Evolutionary conservation across 2,888 invertebrate genomes (phyloP).

Genomic region (Eledone cirrhosa): DNA sequence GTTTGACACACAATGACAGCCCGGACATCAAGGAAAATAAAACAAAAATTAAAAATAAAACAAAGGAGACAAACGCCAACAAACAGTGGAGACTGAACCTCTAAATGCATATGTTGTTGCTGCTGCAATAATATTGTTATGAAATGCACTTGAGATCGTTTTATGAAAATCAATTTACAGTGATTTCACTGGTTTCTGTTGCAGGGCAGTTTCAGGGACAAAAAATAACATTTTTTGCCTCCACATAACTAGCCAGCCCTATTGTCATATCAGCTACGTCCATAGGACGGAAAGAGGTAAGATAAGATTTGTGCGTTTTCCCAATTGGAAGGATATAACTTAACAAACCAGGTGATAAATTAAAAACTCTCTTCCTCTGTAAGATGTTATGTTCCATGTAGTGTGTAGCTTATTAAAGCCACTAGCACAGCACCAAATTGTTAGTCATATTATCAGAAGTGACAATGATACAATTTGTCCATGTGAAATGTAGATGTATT

Average conservation of each 20-base stretch:
- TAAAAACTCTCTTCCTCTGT: neutral
- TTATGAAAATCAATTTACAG: neutral
- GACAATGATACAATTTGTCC: too few species aligned
- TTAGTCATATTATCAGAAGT: neutral
- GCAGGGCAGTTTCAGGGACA: too few species aligned
- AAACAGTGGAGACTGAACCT: slow-evolving; percentile 5
- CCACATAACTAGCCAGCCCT: neutral
- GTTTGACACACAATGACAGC: too few species aligned
- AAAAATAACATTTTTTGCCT: too few species aligned
- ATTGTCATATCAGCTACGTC: slow-evolving; percentile 17
- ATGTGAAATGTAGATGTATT: neutral
- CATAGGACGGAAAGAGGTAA: slow-evolving; percentile 25
- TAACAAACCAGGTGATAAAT: slow-evolving; percentile 26
- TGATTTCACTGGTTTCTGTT: too few species aligned
- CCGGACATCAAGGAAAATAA: too few species aligned
- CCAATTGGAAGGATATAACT: neutral
- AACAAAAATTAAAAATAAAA: too few species aligned
- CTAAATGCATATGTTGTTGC: neutral
- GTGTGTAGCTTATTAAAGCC: slow-evolving; percentile 19
- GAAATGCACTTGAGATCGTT: slow-evolving; percentile 20
- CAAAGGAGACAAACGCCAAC: neutral
- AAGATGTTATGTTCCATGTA: neutral
- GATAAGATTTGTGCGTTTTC: slow-evolving; percentile 19
- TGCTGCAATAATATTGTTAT: too few species aligned
- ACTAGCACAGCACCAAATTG: slow-evolving; percentile 14